These are phyloP conservation scores for Microplitis mediator DNA, from an alignment of 1,140 invertebrate species.

Conservation along the genomic window DNA sequence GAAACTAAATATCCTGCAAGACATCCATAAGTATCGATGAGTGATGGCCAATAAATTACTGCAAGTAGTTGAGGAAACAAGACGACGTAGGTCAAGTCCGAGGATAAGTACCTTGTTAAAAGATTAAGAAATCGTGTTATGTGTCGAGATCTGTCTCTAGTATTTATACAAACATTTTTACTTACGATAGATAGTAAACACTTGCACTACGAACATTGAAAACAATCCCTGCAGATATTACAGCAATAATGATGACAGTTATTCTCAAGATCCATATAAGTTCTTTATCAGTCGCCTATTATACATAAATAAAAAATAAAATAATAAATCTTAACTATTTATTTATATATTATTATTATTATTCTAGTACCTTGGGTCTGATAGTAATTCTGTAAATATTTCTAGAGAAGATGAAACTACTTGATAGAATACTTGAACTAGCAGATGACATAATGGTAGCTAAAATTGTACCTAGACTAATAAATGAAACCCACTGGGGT, in stretches of 20 bases:
- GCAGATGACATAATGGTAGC: conserved; percentile 85
- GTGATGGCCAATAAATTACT: conserved; percentile 73
- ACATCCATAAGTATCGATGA: conserved; percentile 81
- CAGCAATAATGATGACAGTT: conserved; percentile 72
- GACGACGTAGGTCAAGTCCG: conserved; percentile 81
- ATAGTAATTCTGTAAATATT: conserved; percentile 80
- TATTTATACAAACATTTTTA: conserved; percentile 30
- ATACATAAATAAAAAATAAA: conserved; percentile 31
- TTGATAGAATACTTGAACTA: conserved; percentile 77
- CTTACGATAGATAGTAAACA: conserved; percentile 80
- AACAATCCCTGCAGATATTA: conserved; percentile 74
- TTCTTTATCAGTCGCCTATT: conserved; percentile 74
- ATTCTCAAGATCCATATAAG: conserved; percentile 77
- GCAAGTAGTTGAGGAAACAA: conserved; percentile 83
- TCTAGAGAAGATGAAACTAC: conserved; percentile 81
- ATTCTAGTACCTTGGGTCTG: conserved; percentile 64
- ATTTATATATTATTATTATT: background rate
- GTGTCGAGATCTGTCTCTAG: background rate
- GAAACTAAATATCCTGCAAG: conserved; percentile 71
- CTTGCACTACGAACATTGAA: conserved; percentile 69
- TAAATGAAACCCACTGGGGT: conserved; percentile 63
- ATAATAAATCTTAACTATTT: background rate
- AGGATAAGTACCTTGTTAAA: conserved; percentile 68
- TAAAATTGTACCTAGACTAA: conserved; percentile 78
- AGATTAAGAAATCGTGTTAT: background rate